Base-by-base conservation (phyloP, 2,113 vertebrate genomes). In the Periophthalmodon schlosseri region DNA sequence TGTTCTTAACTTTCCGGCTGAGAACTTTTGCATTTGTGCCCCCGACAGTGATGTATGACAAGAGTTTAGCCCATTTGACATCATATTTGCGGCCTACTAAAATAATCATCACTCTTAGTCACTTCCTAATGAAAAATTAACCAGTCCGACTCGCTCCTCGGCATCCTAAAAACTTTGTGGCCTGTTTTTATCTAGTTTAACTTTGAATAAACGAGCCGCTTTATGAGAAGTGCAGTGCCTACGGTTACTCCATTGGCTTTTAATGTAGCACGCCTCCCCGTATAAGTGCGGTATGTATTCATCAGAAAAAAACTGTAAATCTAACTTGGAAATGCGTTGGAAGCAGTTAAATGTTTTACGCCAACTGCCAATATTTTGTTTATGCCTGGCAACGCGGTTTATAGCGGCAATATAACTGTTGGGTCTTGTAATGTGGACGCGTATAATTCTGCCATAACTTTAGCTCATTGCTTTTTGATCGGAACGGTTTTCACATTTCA, bases 121-220 rank as follows among this genome's bases (percentile, higher is more conserved):
- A n/a, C 28, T 63, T 63, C 15, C 60, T 63, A 34, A 65, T 65
- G 63, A 65, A 65, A 65, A n/a, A 65, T 65, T 65, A 39, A 65
- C 20, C 5, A 12, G 18, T 21, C 20, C 28, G 3, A 39, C 33
- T 65, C 20, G n/a, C 39, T 39, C 9, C 63, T 10, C 12, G 4
- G 63, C 34, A 36, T 44, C 18, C 34, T 65, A 12, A 65, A 65
- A 65, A 44, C 63, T 65, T 65, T 65, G 63, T n/a, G 63, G 34
- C 11, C 4, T 39, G 34, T 39, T 63, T 63, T 10, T 12, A 11
- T 65, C 63, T 21, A 10, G 34, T 39, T 20, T 65, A 39, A n/a
- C 34, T 39, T 65, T 65, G 33, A 65, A 65, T 65, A 44, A 65
- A 65, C 11, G 33, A 34, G n/a, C 9, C 12, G 18, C 39, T 65